Conservation (phyloP, 1,140 invertebrate genomes). For the Lethocerus indicus region DNA sequence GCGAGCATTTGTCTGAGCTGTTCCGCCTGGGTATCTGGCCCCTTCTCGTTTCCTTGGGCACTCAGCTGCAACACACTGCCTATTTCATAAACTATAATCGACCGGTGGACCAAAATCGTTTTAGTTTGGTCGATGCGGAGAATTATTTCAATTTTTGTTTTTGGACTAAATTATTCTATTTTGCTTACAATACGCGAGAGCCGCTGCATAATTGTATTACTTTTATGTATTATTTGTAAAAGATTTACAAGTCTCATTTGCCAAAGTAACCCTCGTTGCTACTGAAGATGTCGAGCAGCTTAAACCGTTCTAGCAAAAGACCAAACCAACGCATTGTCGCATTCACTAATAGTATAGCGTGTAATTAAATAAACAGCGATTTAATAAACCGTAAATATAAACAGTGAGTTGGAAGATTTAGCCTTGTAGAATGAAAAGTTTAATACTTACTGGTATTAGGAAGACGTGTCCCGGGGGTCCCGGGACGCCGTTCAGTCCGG, state of each 20-base stretch:
- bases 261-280: too few species aligned
- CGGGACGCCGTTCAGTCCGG: constrained; percentile 43
- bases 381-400: neutral
- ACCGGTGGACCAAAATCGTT: too few species aligned
- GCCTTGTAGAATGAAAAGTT: neutral
- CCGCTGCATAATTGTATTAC: too few species aligned
- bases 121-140: too few species aligned
- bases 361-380: constrained; percentile 6
- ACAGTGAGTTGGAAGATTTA: neutral
- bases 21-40: constrained; percentile 56
- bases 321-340: constrained; percentile 5
- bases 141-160: too few species aligned
- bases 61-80: too few species aligned
- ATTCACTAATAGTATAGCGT: constrained; percentile 12
- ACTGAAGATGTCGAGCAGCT: too few species aligned
- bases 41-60: constrained; percentile 54
- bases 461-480: constrained; percentile 74
- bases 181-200: too few species aligned
- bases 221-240: too few species aligned
- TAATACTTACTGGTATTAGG: constrained; percentile 56
- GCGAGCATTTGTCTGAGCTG: constrained; percentile 58
- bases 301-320: constrained; percentile 30
- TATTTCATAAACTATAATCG: too few species aligned
- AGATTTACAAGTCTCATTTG: too few species aligned
- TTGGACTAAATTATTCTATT: too few species aligned